Base-by-base conservation (phyloP, 1,140 invertebrate genomes). In the Drosophila pectinifera region DNA sequence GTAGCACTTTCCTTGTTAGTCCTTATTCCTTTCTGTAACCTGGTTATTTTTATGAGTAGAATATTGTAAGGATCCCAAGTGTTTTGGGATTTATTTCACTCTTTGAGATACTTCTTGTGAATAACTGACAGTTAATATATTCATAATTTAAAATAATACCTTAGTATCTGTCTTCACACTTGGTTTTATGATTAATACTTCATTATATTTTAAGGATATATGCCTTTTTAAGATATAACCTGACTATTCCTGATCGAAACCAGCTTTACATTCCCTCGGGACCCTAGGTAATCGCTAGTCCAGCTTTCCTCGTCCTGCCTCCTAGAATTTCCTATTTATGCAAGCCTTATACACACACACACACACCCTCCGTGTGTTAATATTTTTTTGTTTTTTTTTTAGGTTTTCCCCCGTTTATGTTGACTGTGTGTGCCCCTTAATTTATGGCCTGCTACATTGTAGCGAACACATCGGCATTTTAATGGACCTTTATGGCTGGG, bases 401-500 rank as follows among this genome's bases (percentile, higher is more conserved):
- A 42, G 41, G 28, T 62, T 68, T 79, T 78, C 70, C 45, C 67
- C 39, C 43, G 38, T 70, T 74, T 81, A 65, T 78, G 86, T 80
- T 72, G 78, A 41, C 53, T 51, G 26, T 49, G 28, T 34, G 53
- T 22, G 54, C 24, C 28, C 49, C 56, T 70, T 83, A 89, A 88
- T 88, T 88, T 88, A 88, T 88, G 75, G 58, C 34, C 55, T 64
- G 72, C 73, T 73, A 88, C 84, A 88, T 79, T 88, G 83, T 88
- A 80, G 83, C 79, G 39, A 74, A 75, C 82, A 83, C 84, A 83
- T 88, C 80, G 83, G 83, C 83, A 88, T 88, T 88, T 89, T 88
- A 88, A 88, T 88, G 83, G 80, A 58, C 72, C 75, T 89, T 89
- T 64, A 88, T 77, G 83, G n/a, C n/a, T n/a, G 69, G 59, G 69